Evolutionary conservation across 2,888 invertebrate species (phyloP).

Genomic region (Acrobasis repandana): DNA sequence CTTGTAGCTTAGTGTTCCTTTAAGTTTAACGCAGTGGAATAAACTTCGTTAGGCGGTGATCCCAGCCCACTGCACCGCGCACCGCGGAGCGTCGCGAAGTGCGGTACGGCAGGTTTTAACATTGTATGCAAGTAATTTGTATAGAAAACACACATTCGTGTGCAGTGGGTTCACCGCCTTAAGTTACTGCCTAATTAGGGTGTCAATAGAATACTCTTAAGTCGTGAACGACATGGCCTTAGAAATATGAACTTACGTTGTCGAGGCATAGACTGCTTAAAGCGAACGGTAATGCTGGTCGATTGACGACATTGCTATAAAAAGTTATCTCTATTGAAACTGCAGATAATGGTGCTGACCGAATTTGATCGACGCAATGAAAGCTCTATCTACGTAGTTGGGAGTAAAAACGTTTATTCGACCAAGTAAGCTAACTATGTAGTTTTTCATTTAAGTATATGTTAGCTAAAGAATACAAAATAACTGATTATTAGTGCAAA

Average conservation of each 20-base stretch:
- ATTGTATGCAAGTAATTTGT: too few relatives aligned
- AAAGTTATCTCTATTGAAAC: background rate
- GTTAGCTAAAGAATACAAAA: too few relatives aligned
- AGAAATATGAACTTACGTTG: slow-evolving; percentile 15
- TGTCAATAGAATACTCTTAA: background rate
- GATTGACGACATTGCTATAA: background rate
- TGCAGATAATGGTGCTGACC: background rate
- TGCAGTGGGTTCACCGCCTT: too few relatives aligned
- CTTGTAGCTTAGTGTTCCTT: too few relatives aligned
- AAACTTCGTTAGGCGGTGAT: background rate
- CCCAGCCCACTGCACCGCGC: too few relatives aligned
- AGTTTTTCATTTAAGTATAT: too few relatives aligned
- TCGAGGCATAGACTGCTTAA: background rate
- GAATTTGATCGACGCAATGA: background rate
- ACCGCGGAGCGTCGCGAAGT: too few relatives aligned
- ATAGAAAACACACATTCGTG: too few relatives aligned
- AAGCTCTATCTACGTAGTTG: background rate
- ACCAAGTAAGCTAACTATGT: too few relatives aligned
- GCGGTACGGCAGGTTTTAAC: too few relatives aligned
- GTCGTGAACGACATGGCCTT: slow-evolving; percentile 12
- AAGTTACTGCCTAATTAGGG: slow-evolving; percentile 1
- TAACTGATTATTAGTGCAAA: too few relatives aligned
- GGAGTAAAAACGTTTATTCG: background rate
- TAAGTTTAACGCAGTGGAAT: too few relatives aligned
- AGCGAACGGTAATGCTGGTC: slow-evolving; percentile 1